phyloP scores from a whole-genome alignment of 2,888 invertebrate species.

The Ornithoptera alexandrae region DNA sequence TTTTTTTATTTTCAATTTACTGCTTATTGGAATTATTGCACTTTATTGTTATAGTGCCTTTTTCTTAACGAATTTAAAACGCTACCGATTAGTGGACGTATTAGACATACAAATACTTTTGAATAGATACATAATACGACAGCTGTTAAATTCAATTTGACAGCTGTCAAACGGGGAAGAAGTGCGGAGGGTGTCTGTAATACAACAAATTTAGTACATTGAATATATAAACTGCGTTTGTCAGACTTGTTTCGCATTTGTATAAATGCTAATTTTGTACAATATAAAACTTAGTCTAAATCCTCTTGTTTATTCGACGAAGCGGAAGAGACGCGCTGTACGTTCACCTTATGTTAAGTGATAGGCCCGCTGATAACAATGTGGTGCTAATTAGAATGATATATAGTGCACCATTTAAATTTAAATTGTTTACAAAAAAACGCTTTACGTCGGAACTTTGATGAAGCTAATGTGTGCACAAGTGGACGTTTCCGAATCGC shows the following conservation, averaged over 20 bases:
- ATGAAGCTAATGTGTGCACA: conserved; percentile 16
- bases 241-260: conserved; percentile 48
- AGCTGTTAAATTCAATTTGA: conserved; percentile 32
- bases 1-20: no score
- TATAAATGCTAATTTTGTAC: conserved; percentile 65
- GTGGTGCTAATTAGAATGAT: no score
- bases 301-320: neutral
- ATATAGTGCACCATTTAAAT: no score
- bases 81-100: conserved; percentile 20
- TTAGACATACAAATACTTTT: conserved; percentile 14
- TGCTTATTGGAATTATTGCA: conserved; percentile 37
- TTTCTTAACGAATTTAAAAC: neutral
- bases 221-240: conserved; percentile 50
- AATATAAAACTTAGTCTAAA: conserved; percentile 38
- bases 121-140: conserved; percentile 22
- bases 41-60: conserved; percentile 27
- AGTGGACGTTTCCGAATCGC: conserved; percentile 13
- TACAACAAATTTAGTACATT: conserved; percentile 20
- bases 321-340: no score
- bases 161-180: conserved; percentile 15
- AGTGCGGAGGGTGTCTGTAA: neutral
- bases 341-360: no score
- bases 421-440: conserved; percentile 17
- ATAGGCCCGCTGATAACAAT: no score
- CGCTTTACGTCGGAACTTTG: neutral